These are phyloP conservation scores for Allolobophora icterica DNA, from an alignment of 2,888 invertebrate genomes.

Conservation along the genomic window DNA sequence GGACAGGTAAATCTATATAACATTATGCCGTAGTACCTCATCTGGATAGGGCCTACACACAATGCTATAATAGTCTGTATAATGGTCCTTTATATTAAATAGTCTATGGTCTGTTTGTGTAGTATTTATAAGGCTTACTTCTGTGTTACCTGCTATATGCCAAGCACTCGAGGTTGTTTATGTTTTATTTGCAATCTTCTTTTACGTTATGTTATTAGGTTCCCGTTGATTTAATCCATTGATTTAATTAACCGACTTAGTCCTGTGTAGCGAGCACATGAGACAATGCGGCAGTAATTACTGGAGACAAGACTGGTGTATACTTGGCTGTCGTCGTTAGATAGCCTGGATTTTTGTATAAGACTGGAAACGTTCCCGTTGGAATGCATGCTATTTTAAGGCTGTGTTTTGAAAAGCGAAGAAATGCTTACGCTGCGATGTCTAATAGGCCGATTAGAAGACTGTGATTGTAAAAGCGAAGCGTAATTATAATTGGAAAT, in stretches of 20 bases:
- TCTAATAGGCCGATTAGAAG: no score
- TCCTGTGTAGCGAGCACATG: background rate
- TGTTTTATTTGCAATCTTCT: conserved; percentile 1
- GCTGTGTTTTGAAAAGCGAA: no score
- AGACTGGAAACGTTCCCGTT: no score
- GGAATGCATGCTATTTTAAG: no score
- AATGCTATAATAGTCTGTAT: background rate
- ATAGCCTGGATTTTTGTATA: background rate
- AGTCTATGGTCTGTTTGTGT: background rate
- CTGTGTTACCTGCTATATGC: background rate
- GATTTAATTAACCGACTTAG: background rate
- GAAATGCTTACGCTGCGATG: no score
- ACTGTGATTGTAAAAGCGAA: no score
- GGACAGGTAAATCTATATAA: background rate
- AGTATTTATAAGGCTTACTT: background rate
- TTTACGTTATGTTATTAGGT: background rate
- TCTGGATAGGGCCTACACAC: no score
- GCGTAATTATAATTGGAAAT: no score
- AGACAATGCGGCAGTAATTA: background rate
- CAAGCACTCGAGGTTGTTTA: background rate
- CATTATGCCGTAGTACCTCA: no score
- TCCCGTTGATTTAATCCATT: no score
- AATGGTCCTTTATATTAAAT: background rate
- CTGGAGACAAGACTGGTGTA: background rate
- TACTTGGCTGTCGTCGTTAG: background rate